phyloP scores from a whole-genome alignment of 2,113 vertebrate genomes.

The Scytalopus superciliaris region DNA sequence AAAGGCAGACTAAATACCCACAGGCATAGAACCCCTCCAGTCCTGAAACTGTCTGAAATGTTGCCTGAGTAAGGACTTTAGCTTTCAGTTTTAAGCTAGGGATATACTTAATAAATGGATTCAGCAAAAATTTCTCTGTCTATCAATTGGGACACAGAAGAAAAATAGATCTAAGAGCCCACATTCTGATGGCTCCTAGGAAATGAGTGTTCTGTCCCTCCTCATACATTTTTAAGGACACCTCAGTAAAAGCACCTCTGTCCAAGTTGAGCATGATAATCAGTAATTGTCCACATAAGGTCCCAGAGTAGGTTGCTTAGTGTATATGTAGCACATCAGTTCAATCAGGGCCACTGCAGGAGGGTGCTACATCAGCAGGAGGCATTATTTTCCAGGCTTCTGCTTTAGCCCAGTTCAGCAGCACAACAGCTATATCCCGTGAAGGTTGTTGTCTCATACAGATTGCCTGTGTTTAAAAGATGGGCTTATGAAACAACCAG shows the following conservation, averaged over 20 bases:
- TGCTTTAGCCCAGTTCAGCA: not conserved
- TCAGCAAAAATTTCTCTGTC: not conserved
- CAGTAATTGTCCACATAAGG: not conserved
- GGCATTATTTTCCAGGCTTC: not conserved
- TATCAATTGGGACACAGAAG: not conserved
- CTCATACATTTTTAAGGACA: not conserved
- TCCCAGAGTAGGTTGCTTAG: not conserved
- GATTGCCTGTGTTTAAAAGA: not conserved
- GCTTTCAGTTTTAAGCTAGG: not conserved
- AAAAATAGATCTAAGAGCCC: not conserved
- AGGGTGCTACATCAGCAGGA: not conserved
- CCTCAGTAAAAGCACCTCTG: not conserved
- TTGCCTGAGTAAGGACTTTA: not conserved
- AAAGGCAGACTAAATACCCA: not conserved
- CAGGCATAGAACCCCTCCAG: fast-evolving
- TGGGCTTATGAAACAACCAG: not conserved
- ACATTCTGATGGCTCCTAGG: not conserved
- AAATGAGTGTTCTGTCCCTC: not conserved
- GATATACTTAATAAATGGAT: not conserved
- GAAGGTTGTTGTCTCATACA: not conserved
- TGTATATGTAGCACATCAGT: not conserved
- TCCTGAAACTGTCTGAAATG: not conserved
- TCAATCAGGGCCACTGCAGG: not conserved
- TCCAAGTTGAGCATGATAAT: not conserved
- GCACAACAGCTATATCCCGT: not conserved